Conservation (phyloP, 2,888 invertebrate species). For the Leucania comma region DNA sequence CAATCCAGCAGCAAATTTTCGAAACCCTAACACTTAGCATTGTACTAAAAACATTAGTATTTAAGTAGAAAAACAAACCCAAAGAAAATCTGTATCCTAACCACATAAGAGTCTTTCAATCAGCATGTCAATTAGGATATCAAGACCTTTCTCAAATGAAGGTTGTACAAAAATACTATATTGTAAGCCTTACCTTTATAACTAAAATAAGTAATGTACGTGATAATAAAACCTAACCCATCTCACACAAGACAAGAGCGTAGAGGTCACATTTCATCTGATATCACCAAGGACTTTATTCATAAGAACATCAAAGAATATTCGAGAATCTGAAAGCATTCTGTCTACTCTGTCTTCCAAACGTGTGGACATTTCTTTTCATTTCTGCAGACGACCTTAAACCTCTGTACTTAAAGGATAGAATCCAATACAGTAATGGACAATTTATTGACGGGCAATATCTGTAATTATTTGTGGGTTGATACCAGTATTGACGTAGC, state of each 20-base stretch:
- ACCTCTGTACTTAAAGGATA: background rate
- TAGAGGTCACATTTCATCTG: constrained; percentile 33
- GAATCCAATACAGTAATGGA: constrained; percentile 20
- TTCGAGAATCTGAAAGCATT: constrained; percentile 10
- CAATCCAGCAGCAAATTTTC: too few species aligned
- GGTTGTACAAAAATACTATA: constrained; percentile 35
- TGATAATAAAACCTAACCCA: constrained; percentile 51
- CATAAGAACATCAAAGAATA: constrained; percentile 43
- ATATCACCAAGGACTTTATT: constrained; percentile 20
- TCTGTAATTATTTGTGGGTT: constrained; percentile 3
- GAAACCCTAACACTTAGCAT: background rate
- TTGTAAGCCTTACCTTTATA: constrained; percentile 25
- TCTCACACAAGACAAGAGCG: constrained; percentile 46
- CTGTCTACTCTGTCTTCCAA: constrained; percentile 1
- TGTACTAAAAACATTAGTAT: background rate
- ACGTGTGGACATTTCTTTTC: constrained; percentile 9
- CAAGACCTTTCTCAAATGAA: constrained; percentile 23
- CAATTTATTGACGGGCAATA: background rate
- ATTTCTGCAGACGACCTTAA: background rate
- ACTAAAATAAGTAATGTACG: constrained; percentile 21
- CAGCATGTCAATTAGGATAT: constrained; percentile 38
- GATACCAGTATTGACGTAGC: background rate
- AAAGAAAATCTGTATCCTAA: background rate
- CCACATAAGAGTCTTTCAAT: constrained; percentile 13
- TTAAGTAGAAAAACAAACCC: background rate